Evolutionary conservation across 2,888 invertebrate genomes (phyloP).

Genomic region (Morpho achilles): DNA sequence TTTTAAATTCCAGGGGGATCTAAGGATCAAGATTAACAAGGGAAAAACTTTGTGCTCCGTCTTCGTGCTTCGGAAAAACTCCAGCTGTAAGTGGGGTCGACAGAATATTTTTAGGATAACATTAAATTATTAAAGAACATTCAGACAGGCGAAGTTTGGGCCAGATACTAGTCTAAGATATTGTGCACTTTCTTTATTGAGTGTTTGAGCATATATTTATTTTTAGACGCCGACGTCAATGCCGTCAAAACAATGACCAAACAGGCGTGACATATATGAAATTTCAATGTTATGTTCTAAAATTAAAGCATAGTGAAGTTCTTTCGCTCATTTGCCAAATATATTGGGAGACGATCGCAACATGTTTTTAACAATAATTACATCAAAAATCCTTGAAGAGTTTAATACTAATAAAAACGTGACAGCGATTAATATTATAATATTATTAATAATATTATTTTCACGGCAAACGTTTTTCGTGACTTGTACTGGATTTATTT

Average conservation of each 20-base stretch:
- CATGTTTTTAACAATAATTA: neutral
- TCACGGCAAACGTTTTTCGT: neutral
- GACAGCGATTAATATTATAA: too few relatives aligned
- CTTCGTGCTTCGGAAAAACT: neutral
- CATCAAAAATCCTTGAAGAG: neutral
- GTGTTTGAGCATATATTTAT: neutral
- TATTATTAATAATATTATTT: too few relatives aligned
- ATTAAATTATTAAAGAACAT: neutral
- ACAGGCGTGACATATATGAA: constrained; percentile 32
- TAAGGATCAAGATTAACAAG: neutral
- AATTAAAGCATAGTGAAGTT: constrained; percentile 41
- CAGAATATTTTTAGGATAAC: neutral
- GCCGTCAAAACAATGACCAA: constrained; percentile 29
- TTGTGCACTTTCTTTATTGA: neutral
- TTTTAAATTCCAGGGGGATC: too few relatives aligned
- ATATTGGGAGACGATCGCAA: constrained; percentile 2
- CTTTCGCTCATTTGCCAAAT: constrained; percentile 11
- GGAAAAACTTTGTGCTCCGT: neutral
- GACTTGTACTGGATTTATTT: neutral
- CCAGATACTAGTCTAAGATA: too few relatives aligned
- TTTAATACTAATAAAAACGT: neutral
- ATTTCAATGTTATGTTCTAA: constrained; percentile 57
- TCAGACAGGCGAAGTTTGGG: neutral
- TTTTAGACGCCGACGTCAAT: constrained; percentile 4
- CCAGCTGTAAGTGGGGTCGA: neutral